Evolutionary conservation across 2,113 vertebrate species (phyloP), one percentile per base, ranked within the genome.

Genomic region (Myotis lucifugus): DNA sequence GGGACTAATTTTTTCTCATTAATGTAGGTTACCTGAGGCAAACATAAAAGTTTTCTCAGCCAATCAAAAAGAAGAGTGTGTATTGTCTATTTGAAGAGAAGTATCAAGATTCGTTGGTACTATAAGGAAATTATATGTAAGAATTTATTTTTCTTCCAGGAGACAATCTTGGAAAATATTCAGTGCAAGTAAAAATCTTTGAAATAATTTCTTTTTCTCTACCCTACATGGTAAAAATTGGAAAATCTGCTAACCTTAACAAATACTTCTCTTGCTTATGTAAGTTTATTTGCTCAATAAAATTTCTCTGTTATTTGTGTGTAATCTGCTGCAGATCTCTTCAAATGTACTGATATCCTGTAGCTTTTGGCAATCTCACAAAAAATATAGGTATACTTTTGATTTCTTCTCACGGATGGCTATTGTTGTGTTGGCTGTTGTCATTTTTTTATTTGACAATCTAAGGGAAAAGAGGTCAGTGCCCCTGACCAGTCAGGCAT

Each of bases 141-240:
- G 19, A 32, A 73, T 73, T 72, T 88, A 52, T 81, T 92, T 91
- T 92, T 83, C 54, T 90, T 90, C 92, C 19, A 77, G 18, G 48
- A 69, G 19, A 77, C 91, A 52, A n/a, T 42, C 61, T 85, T 78
- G 14, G 59, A 61, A 92, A 74, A 8, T 84, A 61, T 87, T 84
- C 37, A 50, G 40, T 90, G 8, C 29, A 34, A 95, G 15, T 94
- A 87, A 95, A 94, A 83, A 76, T 54, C 5, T 50, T 95, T 92
- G 18, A 88, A 74, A 78, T 83, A 67, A 69, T 94, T 50, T 46
- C 59, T 86, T 92, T 92, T 92, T 70, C 17, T 91, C 32, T 46
- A 76, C 17, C 2, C 3, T 66, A 5, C 32, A 46, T 74, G 32
- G 34, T 59, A 79, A 91, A 90, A 70, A 64, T 56, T 8, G 2